Base-by-base conservation (phyloP, 2,888 invertebrate species). In the Diaperis boleti region DNA sequence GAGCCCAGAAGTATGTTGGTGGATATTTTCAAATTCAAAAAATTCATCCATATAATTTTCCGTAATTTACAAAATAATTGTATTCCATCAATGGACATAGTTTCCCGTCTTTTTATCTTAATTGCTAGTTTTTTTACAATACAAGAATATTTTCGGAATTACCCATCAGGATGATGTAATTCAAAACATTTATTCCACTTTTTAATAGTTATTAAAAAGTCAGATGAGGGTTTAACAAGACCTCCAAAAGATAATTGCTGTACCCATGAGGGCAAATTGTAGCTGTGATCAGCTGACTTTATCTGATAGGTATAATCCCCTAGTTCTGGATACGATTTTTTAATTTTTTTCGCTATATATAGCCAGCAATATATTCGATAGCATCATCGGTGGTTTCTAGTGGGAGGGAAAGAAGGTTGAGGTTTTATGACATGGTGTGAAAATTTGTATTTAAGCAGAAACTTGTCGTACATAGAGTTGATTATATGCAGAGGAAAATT, bases 151-250 rank as follows among this genome's bases (percentile, higher is more conserved):
- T 33, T 33, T 3, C 33, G 33, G 4, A 33, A 3, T 3, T 5
- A 33, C n/a, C n/a, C n/a, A 33, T 33, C 10, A n/a, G 17, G 17
- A 35, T 50, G 50, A 18, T 14, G 3, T 6, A 22, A 14, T 50
- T 50, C 20, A 50, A 37, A 50, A 35, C 11, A 50, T 17, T 2
- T 50, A 11, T 37, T 50, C 50, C 50, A 50, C 22, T 50, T 50
- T 35, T 33, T 22, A 3, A 45, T 22, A 2, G 3, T 45, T 1
- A 26, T n/a, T 8, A 45, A 26, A 14, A 14, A 45, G 5, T 20
- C 45, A 2, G 8, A 5, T 2, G 4, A 3, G 8, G 45, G 45
- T 45, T 45, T 45, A 10, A 45, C 26, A 13, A 45, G 14, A 14
- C 45, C 45, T 1, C 45, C 45, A 26, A 15, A 45, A 10, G 45